These are phyloP conservation scores for Strigamia maritima DNA, from an alignment of 2,888 invertebrate genomes.

Conservation along the genomic window DNA sequence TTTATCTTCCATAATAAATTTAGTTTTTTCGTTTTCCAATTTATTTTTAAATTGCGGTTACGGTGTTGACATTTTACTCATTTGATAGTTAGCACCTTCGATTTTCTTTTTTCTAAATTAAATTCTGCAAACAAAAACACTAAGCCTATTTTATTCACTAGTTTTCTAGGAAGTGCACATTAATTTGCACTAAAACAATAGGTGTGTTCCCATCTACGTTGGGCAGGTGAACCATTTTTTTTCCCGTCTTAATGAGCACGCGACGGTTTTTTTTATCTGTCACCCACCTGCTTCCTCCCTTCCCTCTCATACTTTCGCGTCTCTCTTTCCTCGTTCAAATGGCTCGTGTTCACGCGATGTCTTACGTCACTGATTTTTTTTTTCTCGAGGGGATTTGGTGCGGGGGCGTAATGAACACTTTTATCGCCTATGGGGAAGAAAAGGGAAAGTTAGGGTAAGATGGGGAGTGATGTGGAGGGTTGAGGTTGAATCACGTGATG, in stretches of 20 bases:
- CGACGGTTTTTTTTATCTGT: conserved; percentile 22
- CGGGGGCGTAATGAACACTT: conserved; percentile 34
- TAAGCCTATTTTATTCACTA: conserved; percentile 17
- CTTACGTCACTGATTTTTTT: conserved; percentile 32
- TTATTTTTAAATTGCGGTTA: too few relatives aligned
- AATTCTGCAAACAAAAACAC: neutral
- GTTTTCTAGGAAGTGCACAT: conserved; percentile 31
- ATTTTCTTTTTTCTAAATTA: conserved; percentile 2
- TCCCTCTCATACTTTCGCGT: neutral
- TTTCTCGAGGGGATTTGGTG: conserved; percentile 18
- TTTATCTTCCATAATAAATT: neutral
- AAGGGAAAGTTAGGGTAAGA: conserved; percentile 21
- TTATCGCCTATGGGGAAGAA: conserved; percentile 30
- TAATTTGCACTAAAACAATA: conserved; percentile 32
- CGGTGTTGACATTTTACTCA: too few relatives aligned
- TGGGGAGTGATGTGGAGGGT: conserved; percentile 17
- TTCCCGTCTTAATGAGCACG: conserved; percentile 32
- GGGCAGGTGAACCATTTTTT: conserved; percentile 34
- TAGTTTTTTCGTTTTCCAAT: too few relatives aligned
- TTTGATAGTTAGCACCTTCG: neutral
- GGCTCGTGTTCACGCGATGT: conserved; percentile 30
- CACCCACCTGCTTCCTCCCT: conserved; percentile 10
- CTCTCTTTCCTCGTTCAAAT: conserved; percentile 34
- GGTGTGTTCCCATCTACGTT: conserved; percentile 29
- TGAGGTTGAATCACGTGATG: conserved; percentile 34